Conservation (phyloP, 2,797 vertebrate genomes). For the Telmatherina bonti region DNA sequence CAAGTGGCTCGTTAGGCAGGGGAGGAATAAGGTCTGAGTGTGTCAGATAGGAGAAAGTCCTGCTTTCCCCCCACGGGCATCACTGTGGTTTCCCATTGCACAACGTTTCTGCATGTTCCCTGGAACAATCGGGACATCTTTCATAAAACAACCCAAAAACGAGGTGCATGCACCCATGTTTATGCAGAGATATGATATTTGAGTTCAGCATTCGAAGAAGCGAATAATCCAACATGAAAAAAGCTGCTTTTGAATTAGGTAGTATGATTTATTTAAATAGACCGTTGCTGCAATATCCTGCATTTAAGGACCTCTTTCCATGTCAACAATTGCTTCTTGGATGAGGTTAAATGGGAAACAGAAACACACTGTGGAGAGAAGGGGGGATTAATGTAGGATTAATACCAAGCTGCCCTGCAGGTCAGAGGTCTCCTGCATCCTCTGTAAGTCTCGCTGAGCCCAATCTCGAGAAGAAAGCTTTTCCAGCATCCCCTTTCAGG, state of each 20-base stretch:
- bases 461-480: conserved; percentile 34
- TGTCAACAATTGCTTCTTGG: not conserved
- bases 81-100: conserved; percentile 30
- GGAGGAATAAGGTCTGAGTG: conserved; percentile 72
- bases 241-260: not conserved
- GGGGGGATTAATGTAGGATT: conserved; percentile 38
- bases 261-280: not conserved
- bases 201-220: not conserved
- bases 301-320: too few relatives aligned
- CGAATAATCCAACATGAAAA: not conserved
- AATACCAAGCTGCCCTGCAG: conserved; percentile 34
- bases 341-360: conserved; percentile 12
- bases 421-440: conserved; percentile 46
- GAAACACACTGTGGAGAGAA: not conserved
- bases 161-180: not conserved
- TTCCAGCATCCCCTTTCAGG: conserved; percentile 19
- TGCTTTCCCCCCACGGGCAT: conserved; percentile 30
- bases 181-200: conserved; percentile 14
- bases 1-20: conserved; percentile 79
- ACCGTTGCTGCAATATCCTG: not conserved
- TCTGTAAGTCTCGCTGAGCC: conserved; percentile 30
- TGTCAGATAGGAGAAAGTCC: conserved; percentile 65
- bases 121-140: conserved; percentile 6
- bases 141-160: conserved; percentile 17
- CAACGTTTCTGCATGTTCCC: conserved; percentile 34